Conservation (phyloP, 2,113 vertebrate genomes). For the Rhagologus leucostigma region DNA sequence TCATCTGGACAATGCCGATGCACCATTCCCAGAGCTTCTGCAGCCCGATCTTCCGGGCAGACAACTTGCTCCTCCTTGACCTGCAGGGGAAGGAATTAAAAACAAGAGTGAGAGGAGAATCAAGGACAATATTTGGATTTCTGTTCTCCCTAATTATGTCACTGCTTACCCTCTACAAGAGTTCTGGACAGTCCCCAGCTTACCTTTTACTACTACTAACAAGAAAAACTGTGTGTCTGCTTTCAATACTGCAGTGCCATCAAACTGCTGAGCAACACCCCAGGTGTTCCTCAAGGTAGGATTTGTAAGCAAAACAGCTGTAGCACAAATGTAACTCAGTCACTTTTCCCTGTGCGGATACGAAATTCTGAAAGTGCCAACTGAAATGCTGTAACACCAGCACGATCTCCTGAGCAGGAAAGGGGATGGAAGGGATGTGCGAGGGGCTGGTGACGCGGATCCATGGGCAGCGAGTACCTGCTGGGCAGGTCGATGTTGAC, state of each 20-base stretch:
- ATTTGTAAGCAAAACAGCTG: background rate
- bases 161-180: background rate
- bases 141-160: background rate
- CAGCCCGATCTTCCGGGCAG: constrained; percentile 90
- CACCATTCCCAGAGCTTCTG: constrained; percentile 99
- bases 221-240: background rate
- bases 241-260: background rate
- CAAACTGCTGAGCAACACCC: background rate
- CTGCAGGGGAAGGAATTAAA: constrained; percentile 52
- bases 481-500: constrained; percentile 94
- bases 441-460: background rate
- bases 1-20: constrained; percentile 93
- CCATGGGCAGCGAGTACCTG: constrained; percentile 81
- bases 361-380: fast-evolving
- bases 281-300: background rate
- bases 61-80: constrained; percentile 87
- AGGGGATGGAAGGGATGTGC: background rate
- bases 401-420: background rate
- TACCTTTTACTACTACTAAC: background rate
- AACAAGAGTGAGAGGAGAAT: background rate
- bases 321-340: background rate
- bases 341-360: background rate
- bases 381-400: background rate
- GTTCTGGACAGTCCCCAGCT: background rate
- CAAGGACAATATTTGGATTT: background rate